Evolutionary conservation across 2,888 invertebrate species (phyloP), one percentile per base, ranked within the genome.

Genomic region (Himalopsyche anomala): DNA sequence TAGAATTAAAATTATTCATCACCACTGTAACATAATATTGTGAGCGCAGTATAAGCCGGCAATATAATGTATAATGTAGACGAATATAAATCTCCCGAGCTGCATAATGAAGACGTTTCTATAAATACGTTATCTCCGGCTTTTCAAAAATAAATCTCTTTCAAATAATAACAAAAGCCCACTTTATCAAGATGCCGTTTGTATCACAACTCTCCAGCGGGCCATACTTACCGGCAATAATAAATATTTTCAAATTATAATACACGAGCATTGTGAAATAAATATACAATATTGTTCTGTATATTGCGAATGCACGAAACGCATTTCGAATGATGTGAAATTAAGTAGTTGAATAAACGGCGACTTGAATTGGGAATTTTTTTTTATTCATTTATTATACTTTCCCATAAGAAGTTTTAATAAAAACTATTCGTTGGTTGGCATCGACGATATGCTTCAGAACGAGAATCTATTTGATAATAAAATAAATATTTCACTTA

Each of bases 71-170:
- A 51, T 51, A 51, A 51, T 51, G 15, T 51, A 51, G 51, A 15
- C 51, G 51, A 51, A 15, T 15, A 51, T 62, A 62, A 19, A 62
- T 62, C 28, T 62, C 62, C 62, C n/a, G 28, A 28, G 28, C 19
- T 62, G 62, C 62, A 62, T 62, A 62, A 62, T 62, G 28, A 62
- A 62, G 62, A 62, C 62, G 62, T 62, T 62, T 62, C 62, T 62
- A 62, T 62, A 62, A 62, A 62, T 62, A 62, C 62, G 62, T 62
- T 62, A 62, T 62, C 62, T 62, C 62, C 62, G 62, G 19, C 62
- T 62, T 62, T 62, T 62, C n/a, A 62, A 62, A 62, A 62, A 62
- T 62, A 62, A 62, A 62, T 62, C 62, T 62, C 62, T 62, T 62
- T 62, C 62, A 28, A 62, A 62, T 28, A 62, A 62, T 28, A 62